Evolutionary conservation across 1,140 invertebrate species (phyloP), one percentile per base, ranked within the genome.

Genomic region (Dryas iulia): DNA sequence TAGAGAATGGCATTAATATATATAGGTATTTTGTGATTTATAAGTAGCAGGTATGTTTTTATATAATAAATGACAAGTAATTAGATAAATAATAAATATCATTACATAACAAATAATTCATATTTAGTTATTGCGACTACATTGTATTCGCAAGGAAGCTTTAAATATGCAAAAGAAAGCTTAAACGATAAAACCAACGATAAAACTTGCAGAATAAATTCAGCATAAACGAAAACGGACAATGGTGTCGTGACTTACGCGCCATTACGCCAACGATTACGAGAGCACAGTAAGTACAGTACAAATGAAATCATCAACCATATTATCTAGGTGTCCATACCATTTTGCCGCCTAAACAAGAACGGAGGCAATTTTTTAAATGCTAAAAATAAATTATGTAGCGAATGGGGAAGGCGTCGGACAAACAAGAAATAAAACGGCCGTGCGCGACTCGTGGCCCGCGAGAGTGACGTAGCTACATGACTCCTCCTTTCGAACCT

Each of bases 311-410:
- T 87, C 79, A 89, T 89, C 87, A 87, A 89, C 80, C 85, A 87
- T 91, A 91, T 89, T 89, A 89, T 86, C 85, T 64, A 76, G 35
- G 66, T 71, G 66, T 72, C 84, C 81, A 80, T 82, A 82, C 78
- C 83, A 85, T 85, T 86, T 83, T 70, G 72, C 67, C 78, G 77
- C 79, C 79, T 82, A 83, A 87, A 83, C 75, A 84, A 64, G 26
- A 53, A 57, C 65, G 72, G 71, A 83, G 81, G 77, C 89, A 89
- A 91, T 91, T 91, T 91, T 91, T 91, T 89, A 91, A 91, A 81
- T 89, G 89, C 86, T 86, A 74, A 86, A 89, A 88, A 91, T 91
- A 88, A 91, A 91, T 91, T 89, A 91, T 89, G 89, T 89, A 89
- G 87, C 73, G 80, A 84, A 84, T 79, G 79, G 79, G 79, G 82